These are phyloP conservation scores for Synergus umbraculus DNA, from an alignment of 2,888 invertebrate species.

Conservation along the genomic window DNA sequence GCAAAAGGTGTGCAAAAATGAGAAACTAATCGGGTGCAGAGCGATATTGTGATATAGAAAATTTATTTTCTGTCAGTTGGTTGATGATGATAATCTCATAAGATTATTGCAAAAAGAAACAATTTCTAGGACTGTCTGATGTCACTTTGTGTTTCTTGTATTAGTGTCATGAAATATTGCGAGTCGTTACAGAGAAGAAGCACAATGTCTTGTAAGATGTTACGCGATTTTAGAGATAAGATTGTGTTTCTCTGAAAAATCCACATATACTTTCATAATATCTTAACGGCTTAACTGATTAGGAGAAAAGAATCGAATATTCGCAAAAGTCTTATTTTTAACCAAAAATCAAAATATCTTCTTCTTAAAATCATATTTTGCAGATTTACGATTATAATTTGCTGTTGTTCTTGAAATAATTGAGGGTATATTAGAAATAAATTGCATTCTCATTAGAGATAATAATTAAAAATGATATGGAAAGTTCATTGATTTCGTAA, in stretches of 20 bases:
- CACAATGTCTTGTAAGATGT: slow-evolving; percentile 15
- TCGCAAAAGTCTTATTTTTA: neutral
- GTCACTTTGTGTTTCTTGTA: slow-evolving; percentile 20
- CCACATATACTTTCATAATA: neutral
- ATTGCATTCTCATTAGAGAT: slow-evolving; percentile 1
- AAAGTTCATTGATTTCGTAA: slow-evolving; percentile 39
- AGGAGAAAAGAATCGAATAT: neutral
- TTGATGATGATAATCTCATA: neutral
- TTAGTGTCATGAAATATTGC: slow-evolving; percentile 23
- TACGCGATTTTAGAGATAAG: slow-evolving; percentile 33
- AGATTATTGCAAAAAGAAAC: neutral
- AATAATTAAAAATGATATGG: slow-evolving; percentile 10
- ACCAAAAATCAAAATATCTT: neutral
- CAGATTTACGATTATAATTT: neutral
- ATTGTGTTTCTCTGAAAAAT: slow-evolving; percentile 4
- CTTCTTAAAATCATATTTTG: neutral
- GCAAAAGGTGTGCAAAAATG: no score
- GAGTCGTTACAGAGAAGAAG: slow-evolving; percentile 8
- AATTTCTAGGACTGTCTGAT: slow-evolving; percentile 7
- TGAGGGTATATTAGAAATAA: neutral
- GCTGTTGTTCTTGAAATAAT: neutral
- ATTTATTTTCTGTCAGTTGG: neutral
- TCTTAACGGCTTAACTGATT: slow-evolving; percentile 1
- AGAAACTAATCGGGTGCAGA: no score
- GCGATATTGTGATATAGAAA: no score